Evolutionary conservation across 1,140 invertebrate species (phyloP).

Genomic region (Leucophenga varia): DNA sequence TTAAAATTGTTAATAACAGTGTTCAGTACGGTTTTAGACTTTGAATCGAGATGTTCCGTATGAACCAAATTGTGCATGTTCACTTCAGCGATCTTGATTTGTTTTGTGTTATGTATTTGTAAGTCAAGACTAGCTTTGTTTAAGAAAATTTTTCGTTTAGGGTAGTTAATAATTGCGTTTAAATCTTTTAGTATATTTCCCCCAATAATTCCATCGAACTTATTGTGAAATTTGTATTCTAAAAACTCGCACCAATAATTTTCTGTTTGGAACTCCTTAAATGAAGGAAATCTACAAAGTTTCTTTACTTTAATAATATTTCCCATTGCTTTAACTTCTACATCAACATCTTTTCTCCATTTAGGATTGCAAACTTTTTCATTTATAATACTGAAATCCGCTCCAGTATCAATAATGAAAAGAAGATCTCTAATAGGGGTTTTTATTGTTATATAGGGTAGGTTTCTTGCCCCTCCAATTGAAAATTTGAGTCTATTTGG

Average conservation of each 20-base stretch:
- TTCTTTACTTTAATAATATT: constrained; percentile 4
- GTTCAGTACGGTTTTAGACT: too few relatives aligned
- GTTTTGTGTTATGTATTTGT: too few relatives aligned
- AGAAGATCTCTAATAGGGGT: neutral
- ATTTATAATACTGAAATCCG: constrained; percentile 6
- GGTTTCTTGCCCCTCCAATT: neutral
- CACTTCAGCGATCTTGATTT: neutral
- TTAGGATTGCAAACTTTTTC: constrained; percentile 3
- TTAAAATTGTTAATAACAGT: too few relatives aligned
- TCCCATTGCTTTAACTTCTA: neutral
- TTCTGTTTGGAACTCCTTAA: constrained; percentile 3
- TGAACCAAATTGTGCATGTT: neutral
- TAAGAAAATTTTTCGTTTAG: too few relatives aligned
- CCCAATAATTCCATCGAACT: too few relatives aligned
- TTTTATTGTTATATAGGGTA: constrained; percentile 13
- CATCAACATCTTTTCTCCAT: constrained; percentile 3
- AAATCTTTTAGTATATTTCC: constrained; percentile 5
- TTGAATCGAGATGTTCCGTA: too few relatives aligned
- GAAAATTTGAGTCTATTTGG: constrained; percentile 3
- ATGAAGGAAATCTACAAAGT: constrained; percentile 2
- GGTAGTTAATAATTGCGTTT: constrained; percentile 7
- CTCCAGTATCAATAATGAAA: constrained; percentile 6
- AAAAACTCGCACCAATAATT: constrained; percentile 6
- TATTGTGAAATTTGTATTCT: constrained; percentile 11
- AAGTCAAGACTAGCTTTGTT: too few relatives aligned